These are phyloP conservation scores for Aplochiton taeniatus DNA, from an alignment of 2,797 vertebrate species.

Conservation along the genomic window DNA sequence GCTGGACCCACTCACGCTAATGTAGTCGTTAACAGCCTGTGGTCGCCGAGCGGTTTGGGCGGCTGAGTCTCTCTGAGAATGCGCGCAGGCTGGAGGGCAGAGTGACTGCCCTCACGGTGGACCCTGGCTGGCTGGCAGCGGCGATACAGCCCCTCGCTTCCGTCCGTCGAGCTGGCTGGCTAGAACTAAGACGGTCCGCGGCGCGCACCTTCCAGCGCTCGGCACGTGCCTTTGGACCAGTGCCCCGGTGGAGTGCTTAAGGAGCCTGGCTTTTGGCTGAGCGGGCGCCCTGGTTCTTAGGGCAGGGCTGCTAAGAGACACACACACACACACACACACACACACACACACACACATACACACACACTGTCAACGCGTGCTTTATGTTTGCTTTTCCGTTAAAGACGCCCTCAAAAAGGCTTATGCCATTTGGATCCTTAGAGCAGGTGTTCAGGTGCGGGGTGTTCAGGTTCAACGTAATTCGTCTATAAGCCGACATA, in stretches of 20 bases:
- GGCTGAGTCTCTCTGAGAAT: constrained; percentile 54
- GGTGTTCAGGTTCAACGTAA: too few relatives aligned
- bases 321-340: too few relatives aligned
- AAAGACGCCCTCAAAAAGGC: too few relatives aligned
- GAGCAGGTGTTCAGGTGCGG: too few relatives aligned
- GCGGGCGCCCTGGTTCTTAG: not conserved
- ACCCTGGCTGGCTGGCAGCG: too few relatives aligned
- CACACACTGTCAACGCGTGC: too few relatives aligned
- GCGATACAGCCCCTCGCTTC: not conserved
- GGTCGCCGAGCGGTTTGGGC: constrained; percentile 63
- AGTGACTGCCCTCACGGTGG: too few relatives aligned
- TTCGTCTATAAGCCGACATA: too few relatives aligned
- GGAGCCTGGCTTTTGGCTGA: not conserved
- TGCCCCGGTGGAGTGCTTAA: constrained; percentile 1
- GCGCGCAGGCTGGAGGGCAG: constrained; percentile 30
- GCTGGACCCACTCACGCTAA: constrained; percentile 60
- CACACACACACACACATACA: too few relatives aligned
- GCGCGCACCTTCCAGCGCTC: not conserved
- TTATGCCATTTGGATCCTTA: too few relatives aligned
- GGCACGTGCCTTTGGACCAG: not conserved
- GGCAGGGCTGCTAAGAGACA: constrained; percentile 8
- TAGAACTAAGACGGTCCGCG: not conserved
- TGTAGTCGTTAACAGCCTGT: constrained; percentile 74
- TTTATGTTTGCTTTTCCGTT: too few relatives aligned
- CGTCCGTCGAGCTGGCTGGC: too few relatives aligned